Evolutionary conservation across 2,888 invertebrate species (phyloP).

Genomic region (Acrobasis suavella): DNA sequence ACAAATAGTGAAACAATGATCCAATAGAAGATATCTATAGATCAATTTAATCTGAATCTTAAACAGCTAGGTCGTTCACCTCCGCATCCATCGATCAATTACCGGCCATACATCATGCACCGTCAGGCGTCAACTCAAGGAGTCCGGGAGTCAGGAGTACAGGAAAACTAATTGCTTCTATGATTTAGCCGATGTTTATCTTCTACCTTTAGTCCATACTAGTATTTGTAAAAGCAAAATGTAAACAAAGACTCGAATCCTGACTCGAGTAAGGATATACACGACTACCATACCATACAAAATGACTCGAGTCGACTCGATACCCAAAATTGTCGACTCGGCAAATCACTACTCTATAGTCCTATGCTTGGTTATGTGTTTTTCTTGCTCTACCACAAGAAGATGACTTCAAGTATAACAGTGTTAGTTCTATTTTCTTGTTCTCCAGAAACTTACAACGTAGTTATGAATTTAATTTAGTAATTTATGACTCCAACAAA

Average conservation of each 20-base stretch:
- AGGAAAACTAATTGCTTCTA: slow-evolving; percentile 4
- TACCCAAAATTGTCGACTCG: too few species aligned
- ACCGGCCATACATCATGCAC: neutral
- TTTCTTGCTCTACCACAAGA: too few species aligned
- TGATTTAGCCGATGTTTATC: slow-evolving; percentile 1
- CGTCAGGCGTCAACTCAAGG: slow-evolving; percentile 4
- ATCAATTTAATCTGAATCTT: slow-evolving; percentile 5
- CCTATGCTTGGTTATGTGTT: too few species aligned
- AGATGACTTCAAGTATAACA: too few species aligned
- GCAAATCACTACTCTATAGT: too few species aligned
- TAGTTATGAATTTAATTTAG: neutral
- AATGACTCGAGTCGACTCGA: too few species aligned
- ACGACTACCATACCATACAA: too few species aligned
- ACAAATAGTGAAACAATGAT: neutral
- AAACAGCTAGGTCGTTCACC: neutral
- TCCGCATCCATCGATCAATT: slow-evolving; percentile 5
- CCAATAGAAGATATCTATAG: slow-evolving; percentile 1
- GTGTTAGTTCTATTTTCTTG: too few species aligned
- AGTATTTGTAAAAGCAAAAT: too few species aligned
- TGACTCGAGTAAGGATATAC: too few species aligned
- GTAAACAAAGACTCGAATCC: too few species aligned
- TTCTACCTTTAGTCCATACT: too few species aligned
- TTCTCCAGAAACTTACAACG: neutral
- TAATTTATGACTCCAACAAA: neutral
- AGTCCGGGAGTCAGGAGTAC: neutral